Conservation (phyloP, 2,888 invertebrate genomes). For the Lepetodrilus schrolli region DNA sequence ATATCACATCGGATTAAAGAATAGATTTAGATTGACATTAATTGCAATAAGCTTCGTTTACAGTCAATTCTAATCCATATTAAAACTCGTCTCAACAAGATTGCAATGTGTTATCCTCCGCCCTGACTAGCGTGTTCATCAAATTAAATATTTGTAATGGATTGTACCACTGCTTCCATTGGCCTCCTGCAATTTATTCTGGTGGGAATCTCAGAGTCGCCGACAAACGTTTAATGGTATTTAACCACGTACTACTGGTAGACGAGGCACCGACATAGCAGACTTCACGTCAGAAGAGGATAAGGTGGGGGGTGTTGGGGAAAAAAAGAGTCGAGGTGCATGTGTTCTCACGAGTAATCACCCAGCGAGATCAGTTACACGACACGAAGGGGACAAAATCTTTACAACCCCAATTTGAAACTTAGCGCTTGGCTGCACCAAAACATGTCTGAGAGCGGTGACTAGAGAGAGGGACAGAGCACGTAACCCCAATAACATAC, state of each 20-base stretch:
- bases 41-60: no score
- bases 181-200: constrained; percentile 19
- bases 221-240: background rate
- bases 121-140: no score
- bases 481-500: background rate
- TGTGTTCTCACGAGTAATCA: constrained; percentile 17
- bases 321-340: no score
- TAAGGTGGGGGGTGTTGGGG: background rate
- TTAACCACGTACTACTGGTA: constrained; percentile 1
- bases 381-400: background rate
- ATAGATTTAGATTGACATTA: no score
- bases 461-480: background rate
- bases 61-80: no score
- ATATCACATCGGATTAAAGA: no score
- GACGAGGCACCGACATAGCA: background rate
- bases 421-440: constrained; percentile 13
- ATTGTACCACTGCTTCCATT: background rate
- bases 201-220: constrained; percentile 2
- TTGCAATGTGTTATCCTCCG: no score
- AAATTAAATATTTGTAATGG: constrained; percentile 17
- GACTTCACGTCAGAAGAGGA: constrained; percentile 1
- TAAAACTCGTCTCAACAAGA: no score
- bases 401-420: background rate
- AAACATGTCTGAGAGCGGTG: background rate
- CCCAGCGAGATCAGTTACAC: background rate